Base-by-base conservation (phyloP, 2,797 vertebrate genomes). In the Phaenicophaeus curvirostris region DNA sequence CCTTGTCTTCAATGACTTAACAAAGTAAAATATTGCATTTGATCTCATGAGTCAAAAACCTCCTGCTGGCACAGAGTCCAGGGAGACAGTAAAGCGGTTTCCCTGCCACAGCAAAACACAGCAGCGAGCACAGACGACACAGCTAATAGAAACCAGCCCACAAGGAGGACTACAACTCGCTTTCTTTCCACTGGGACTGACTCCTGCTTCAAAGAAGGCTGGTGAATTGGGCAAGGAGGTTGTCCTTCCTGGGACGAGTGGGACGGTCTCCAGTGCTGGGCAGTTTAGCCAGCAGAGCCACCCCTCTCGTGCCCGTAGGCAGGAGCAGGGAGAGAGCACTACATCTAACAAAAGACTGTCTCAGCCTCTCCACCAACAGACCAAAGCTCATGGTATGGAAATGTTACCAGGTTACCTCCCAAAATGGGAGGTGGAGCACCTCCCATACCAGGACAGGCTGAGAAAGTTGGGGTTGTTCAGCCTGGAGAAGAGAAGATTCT, bases 301-400 rank as follows among this genome's bases (percentile, higher is more conserved):
- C 17, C 15, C 1, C 0, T 24, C n/a, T 55, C 0, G 0, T 28
- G 25, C 42, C 77, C 44, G 37, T 2, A 21, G 81, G 25, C 77
- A 44, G 57, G 28, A 77, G 25, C 67, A 65, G 50, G 35, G 46
- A 72, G 54, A 15, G 17, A 54, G 31, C 19, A 2, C 16, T 41
- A 11, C 12, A 15, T 41, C 50, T 82, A 37, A 42, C 55, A 14
- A 42, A 69, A 5, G n/a, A n/a, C n/a, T n/a, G 50, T 16, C 78
- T 48, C 46, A 89, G 51, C 58, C 58, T 68, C 54, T 37, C 54
- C 74, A 71, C 44, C 55, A 12, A 27, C 2, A 16, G 61, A 39
- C 21, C 46, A 37, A 58, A 50, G 57, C 77, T 75, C 23, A 18
- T 27, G 31, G 51, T 27, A 15, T 15, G 42, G 41, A 37, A 82